These are phyloP conservation scores for Choloepus hoffmanni DNA, from an alignment of 2,113 vertebrate genomes.

Conservation along the genomic window DNA sequence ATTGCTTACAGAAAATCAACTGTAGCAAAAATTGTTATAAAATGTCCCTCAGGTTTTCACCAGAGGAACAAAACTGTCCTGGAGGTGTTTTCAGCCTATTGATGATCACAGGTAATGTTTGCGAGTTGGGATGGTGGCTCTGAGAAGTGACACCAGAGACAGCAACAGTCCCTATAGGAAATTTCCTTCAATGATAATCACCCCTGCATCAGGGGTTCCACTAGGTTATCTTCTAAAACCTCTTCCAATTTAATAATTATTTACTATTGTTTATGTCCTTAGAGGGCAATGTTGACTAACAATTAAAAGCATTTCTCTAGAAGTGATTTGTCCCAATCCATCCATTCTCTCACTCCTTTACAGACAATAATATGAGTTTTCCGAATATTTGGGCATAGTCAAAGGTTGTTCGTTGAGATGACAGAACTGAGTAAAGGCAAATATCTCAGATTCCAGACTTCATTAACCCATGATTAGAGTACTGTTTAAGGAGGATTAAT, in stretches of 20 bases:
- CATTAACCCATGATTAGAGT: conserved; percentile 41
- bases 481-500: conserved; percentile 44
- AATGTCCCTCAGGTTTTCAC: conserved; percentile 64
- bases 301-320: background rate
- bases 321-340: conserved; percentile 32
- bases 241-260: conserved; percentile 34
- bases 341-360: conserved; percentile 33
- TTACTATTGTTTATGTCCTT: conserved; percentile 12
- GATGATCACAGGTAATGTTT: background rate
- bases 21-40: conserved; percentile 33
- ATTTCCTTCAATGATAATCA: conserved; percentile 19
- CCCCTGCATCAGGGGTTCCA: background rate
- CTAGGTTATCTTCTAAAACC: background rate
- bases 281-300: background rate
- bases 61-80: background rate
- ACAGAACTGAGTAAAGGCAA: conserved; percentile 21
- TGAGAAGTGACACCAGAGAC: background rate
- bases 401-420: background rate
- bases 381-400: background rate
- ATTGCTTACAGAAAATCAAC: conserved; percentile 58
- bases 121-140: background rate
- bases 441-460: conserved; percentile 30
- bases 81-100: background rate
- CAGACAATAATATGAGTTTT: background rate
- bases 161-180: background rate